These are phyloP conservation scores for Hoplodrina blanda DNA, from an alignment of 2,888 invertebrate genomes.

Conservation along the genomic window DNA sequence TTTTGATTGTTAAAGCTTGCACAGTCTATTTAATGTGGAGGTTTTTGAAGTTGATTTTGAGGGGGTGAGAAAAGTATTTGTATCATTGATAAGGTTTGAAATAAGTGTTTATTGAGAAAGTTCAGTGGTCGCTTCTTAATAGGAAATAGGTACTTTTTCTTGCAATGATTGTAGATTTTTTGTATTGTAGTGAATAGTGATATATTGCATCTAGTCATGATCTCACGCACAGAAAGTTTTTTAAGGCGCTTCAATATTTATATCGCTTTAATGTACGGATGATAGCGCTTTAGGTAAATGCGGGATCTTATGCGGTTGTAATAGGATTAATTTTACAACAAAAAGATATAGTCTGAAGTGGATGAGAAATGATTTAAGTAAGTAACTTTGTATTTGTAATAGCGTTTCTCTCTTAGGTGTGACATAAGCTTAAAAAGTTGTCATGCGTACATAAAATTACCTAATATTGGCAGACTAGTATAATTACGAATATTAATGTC, in stretches of 20 bases:
- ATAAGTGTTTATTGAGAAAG: neutral
- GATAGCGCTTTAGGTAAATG: too few relatives aligned
- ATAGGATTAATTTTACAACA: too few relatives aligned
- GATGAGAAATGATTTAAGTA: too few relatives aligned
- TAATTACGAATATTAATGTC: too few relatives aligned
- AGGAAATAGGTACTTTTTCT: neutral
- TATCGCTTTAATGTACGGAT: slow-evolving; percentile 3
- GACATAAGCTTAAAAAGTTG: too few relatives aligned
- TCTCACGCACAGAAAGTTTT: neutral
- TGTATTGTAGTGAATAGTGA: neutral
- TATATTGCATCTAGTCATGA: slow-evolving; percentile 8
- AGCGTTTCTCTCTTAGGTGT: too few relatives aligned
- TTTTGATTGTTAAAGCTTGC: slow-evolving; percentile 64
- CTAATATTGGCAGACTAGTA: too few relatives aligned
- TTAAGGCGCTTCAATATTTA: neutral
- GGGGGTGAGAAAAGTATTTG: neutral
- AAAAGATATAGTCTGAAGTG: neutral
- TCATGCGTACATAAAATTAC: too few relatives aligned
- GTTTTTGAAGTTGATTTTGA: slow-evolving; percentile 45
- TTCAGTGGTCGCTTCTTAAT: slow-evolving; percentile 19
- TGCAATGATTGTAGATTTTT: neutral
- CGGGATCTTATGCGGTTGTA: too few relatives aligned
- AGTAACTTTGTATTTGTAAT: too few relatives aligned
- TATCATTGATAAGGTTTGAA: neutral
- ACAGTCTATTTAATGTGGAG: slow-evolving; percentile 47